A percentile compares a stretch with the other conserved stretches of the same genome.
phyloP scores from a whole-genome alignment of 1,140 invertebrate genomes.

The Lepidurus apus region DNA sequence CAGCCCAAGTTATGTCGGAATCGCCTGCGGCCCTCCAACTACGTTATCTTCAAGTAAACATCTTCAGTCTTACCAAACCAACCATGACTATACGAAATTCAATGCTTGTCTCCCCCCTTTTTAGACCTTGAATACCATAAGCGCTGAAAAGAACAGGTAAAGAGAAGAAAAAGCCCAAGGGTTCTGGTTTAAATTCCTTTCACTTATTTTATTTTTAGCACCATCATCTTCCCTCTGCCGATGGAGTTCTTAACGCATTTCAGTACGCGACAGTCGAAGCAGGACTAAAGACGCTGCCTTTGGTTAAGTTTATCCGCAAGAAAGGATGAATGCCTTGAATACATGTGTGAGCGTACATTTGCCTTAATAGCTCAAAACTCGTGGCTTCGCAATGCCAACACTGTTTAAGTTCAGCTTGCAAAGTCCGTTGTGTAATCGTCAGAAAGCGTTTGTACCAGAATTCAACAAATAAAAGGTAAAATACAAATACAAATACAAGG shows the following conservation, averaged over 20 bases:
- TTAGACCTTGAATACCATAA: constrained; percentile 88
- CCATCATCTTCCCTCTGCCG: constrained; percentile 34
- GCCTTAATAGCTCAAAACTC: too few species aligned
- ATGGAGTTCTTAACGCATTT: constrained; percentile 31
- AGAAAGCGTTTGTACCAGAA: too few species aligned
- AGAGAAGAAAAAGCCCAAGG: constrained; percentile 54
- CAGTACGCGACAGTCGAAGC: not conserved
- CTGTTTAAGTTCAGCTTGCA: too few species aligned
- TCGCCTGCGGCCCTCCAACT: constrained; percentile 83
- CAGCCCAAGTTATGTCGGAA: constrained; percentile 78
- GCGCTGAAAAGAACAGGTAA: constrained; percentile 89
- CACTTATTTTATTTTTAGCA: not conserved
- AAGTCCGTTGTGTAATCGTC: too few species aligned
- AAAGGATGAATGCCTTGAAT: too few species aligned
- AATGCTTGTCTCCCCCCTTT: constrained; percentile 54
- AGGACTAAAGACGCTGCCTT: not conserved
- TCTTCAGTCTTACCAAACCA: not conserved
- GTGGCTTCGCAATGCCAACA: too few species aligned
- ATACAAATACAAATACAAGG: too few species aligned
- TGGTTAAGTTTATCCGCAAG: too few species aligned
- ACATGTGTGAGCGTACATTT: too few species aligned
- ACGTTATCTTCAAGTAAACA: constrained; percentile 40
- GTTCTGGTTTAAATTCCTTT: not conserved
- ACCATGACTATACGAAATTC: constrained; percentile 8
- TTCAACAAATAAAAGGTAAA: too few species aligned